Evolutionary conservation across 2,797 vertebrate species (phyloP).

Genomic region (Xenops minutus): DNA sequence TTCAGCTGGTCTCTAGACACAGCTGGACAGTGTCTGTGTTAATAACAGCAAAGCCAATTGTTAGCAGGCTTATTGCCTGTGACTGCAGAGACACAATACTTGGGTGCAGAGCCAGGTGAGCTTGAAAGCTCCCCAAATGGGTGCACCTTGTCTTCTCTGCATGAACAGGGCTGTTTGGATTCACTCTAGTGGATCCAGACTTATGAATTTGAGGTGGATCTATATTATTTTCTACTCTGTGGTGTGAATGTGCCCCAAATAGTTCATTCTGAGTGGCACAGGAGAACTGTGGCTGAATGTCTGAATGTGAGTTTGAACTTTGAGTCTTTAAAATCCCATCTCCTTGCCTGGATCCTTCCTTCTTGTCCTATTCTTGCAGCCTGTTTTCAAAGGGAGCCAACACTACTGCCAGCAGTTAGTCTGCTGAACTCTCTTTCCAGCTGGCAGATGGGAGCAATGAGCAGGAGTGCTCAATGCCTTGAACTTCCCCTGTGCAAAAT

Average conservation of each 20-base stretch:
- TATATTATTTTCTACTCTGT: background rate
- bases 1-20: background rate
- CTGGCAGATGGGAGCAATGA: background rate
- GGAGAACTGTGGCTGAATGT: background rate
- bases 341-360: background rate
- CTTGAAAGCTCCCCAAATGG: background rate
- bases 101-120: background rate
- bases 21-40: background rate
- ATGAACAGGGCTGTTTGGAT: background rate
- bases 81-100: background rate
- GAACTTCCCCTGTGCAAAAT: background rate
- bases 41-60: background rate
- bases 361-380: background rate
- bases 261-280: background rate
- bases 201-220: fast-evolving
- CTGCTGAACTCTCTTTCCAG: background rate
- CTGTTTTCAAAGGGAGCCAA: background rate
- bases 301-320: background rate
- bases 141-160: background rate
- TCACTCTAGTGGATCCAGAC: background rate
- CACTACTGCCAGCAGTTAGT: background rate
- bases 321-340: background rate
- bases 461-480: background rate
- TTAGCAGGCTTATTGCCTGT: background rate
- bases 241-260: background rate